These are phyloP conservation scores for Ctenochaetus hawaiiensis DNA, from an alignment of 2,797 vertebrate species.

Conservation along the genomic window DNA sequence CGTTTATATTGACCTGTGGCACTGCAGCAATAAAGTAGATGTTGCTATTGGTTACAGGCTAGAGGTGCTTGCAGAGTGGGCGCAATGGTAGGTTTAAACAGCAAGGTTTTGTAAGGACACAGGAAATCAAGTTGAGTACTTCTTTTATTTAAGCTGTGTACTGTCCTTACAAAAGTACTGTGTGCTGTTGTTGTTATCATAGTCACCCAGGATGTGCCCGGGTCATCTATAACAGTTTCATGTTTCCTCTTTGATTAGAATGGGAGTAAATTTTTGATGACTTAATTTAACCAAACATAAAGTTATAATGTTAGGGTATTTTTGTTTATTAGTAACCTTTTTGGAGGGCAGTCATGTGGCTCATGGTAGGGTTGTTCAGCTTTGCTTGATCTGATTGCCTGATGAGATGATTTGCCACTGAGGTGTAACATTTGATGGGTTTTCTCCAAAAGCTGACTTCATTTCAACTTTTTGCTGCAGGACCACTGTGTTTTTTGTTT, in stretches of 20 bases:
- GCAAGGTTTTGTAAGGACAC: conserved; percentile 71
- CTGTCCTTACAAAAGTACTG: conserved; percentile 9
- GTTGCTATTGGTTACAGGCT: conserved; percentile 80
- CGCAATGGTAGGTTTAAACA: conserved; percentile 63
- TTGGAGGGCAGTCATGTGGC: too few species aligned
- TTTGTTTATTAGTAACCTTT: not conserved
- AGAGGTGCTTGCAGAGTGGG: conserved; percentile 64
- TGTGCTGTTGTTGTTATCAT: conserved; percentile 16
- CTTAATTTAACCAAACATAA: not conserved
- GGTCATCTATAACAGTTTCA: conserved; percentile 11
- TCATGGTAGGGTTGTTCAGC: too few species aligned
- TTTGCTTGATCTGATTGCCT: too few species aligned
- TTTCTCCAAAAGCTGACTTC: too few species aligned
- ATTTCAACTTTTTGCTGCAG: too few species aligned
- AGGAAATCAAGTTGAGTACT: conserved; percentile 27
- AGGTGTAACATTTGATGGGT: too few species aligned
- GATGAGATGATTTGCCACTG: too few species aligned
- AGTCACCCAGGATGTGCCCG: not conserved
- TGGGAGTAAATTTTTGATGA: not conserved
- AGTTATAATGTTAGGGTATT: not conserved
- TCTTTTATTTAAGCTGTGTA: conserved; percentile 19
- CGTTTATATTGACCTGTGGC: conserved; percentile 56
- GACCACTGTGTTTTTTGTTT: too few species aligned
- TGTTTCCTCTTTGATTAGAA: conserved; percentile 14
- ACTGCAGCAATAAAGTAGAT: conserved; percentile 64